Evolutionary conservation across 2,888 invertebrate species (phyloP).

Genomic region (Phaedon cochleariae): DNA sequence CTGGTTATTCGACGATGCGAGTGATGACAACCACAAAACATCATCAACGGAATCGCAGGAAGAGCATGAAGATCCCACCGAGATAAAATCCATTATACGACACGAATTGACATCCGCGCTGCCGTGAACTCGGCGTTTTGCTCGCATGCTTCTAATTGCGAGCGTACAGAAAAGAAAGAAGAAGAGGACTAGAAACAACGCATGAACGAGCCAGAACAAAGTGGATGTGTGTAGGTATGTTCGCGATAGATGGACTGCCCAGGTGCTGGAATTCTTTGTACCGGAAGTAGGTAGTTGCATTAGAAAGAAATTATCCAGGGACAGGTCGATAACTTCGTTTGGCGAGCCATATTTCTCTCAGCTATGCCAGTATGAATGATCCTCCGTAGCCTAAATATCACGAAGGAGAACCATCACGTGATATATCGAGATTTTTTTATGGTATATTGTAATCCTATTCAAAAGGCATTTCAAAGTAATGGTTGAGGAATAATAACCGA

Average conservation of each 20-base stretch:
- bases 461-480: too few relatives aligned
- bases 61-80: constrained; percentile 12
- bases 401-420: too few relatives aligned
- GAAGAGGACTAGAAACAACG: constrained; percentile 4
- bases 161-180: background rate
- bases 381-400: too few relatives aligned
- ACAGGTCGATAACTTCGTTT: background rate
- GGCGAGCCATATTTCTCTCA: background rate
- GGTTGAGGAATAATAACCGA: too few relatives aligned
- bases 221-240: constrained; percentile 1
- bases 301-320: background rate
- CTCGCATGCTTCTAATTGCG: constrained; percentile 14
- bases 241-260: background rate
- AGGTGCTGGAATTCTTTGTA: background rate
- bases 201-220: constrained; percentile 15
- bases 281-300: background rate
- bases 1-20: constrained; percentile 6
- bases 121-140: background rate
- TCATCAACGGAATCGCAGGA: constrained; percentile 8
- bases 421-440: too few relatives aligned
- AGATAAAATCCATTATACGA: constrained; percentile 9
- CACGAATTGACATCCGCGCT: constrained; percentile 9
- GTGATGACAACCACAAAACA: constrained; percentile 16
- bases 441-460: too few relatives aligned
- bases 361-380: too few relatives aligned